These are phyloP conservation scores for Pissodes strobi DNA, from an alignment of 1,140 invertebrate genomes.

Conservation along the genomic window DNA sequence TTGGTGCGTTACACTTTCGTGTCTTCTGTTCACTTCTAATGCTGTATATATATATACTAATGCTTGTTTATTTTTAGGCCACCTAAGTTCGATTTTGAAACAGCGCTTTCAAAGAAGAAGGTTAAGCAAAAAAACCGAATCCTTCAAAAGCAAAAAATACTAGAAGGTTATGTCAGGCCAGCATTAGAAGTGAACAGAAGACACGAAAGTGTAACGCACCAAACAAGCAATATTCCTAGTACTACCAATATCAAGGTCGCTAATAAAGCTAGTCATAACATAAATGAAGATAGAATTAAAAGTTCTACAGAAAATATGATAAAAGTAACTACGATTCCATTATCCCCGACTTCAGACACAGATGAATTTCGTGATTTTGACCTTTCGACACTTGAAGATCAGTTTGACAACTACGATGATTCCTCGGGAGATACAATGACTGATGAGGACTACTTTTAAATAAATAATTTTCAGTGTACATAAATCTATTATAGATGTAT, in stretches of 20 bases:
- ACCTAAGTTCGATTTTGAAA: slow-evolving; percentile 48
- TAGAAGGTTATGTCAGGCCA: slow-evolving; percentile 38
- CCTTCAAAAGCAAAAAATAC: slow-evolving; percentile 39
- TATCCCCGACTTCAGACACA: not conserved
- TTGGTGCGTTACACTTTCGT: not conserved
- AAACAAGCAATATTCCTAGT: too few species aligned
- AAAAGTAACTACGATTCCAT: slow-evolving; percentile 1
- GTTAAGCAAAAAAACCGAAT: slow-evolving; percentile 43
- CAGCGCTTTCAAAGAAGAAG: slow-evolving; percentile 40
- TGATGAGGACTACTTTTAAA: slow-evolving; percentile 15
- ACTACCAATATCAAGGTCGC: not conserved
- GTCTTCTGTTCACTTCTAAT: slow-evolving; percentile 7
- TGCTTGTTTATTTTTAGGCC: slow-evolving; percentile 43
- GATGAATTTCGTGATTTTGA: slow-evolving; percentile 14
- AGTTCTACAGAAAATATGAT: not conserved
- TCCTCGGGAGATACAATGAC: slow-evolving; percentile 9
- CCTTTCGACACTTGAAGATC: not conserved
- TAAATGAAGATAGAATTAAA: not conserved
- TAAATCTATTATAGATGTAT: too few species aligned
- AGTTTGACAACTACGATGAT: slow-evolving; percentile 23
- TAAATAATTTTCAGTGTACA: too few species aligned
- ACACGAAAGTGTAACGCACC: not conserved
- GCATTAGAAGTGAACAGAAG: slow-evolving; percentile 13
- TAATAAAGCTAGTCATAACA: not conserved
- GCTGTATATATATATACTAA: slow-evolving; percentile 4